Base-by-base conservation (phyloP, 2,113 vertebrate genomes). In the Peucedramus taeniatus region DNA sequence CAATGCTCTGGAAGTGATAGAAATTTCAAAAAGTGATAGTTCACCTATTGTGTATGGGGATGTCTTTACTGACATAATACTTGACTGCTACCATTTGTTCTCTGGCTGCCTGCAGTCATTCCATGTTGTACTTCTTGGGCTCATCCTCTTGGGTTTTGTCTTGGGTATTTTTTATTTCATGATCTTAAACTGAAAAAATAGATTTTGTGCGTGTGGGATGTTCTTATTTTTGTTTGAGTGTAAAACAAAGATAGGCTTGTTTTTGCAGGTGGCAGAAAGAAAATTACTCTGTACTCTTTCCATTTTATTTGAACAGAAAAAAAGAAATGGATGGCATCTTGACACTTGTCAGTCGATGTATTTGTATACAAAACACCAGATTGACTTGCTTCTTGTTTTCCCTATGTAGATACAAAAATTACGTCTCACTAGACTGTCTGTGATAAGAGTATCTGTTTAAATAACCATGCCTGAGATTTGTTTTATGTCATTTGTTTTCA, bases 311-410 rank as follows among this genome's bases (percentile, higher is more conserved):
- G 47, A 59, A 59, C 63, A 33, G 30, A 47, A 33, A 68, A 61
- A 82, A 75, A 75, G 13, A 78, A 79, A 28, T 23, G 13, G 35
- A 64, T 89, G 33, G 4, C 22, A 28, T 68, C 21, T 49, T 87
- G 59, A 51, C 44, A 22, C 71, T 71, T 75, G 37, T 14, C 31
- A 49, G n/a, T n/a, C 64, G 51, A 64, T 22, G 6, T 79, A 45
- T 83, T 87, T 94, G 85, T 88, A 21, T 85, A 64, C 40, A 53
- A 72, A 82, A 56, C 19, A 19, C 19, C 88, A 28, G 31, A 42
- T 28, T 78, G 65, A n/a, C 40, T 83, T 69, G 30, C 61, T 82
- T 53, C 49, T 94, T 10, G 14, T 85, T 93, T 94, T 93, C 31
- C 14, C 20, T 49, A 4, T 56, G 57, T 71, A 76, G 51, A 21